These are phyloP conservation scores for Leptestheria dahalacensis DNA, from an alignment of 1,140 invertebrate species.

Conservation along the genomic window DNA sequence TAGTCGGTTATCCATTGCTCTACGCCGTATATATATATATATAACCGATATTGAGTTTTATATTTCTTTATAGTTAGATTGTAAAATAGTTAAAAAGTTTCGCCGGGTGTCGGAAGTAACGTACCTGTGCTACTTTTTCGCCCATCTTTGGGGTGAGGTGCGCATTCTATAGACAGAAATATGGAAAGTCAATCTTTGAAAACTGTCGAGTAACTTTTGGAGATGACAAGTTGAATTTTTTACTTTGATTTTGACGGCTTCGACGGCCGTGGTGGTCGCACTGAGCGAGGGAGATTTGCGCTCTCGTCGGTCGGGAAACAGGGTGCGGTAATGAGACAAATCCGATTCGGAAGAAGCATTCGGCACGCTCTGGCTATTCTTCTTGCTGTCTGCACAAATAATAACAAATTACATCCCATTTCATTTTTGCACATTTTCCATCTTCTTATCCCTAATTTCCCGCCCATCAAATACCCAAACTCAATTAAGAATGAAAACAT, in stretches of 20 bases:
- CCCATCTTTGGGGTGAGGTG: slow-evolving; percentile 53
- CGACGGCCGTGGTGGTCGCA: slow-evolving; percentile 29
- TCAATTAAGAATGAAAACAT: too few relatives aligned
- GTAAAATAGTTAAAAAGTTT: not conserved
- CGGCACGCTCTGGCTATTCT: slow-evolving; percentile 38
- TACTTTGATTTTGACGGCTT: slow-evolving; percentile 22
- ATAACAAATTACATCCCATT: not conserved
- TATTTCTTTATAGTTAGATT: not conserved
- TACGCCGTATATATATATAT: too few relatives aligned
- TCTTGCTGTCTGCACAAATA: slow-evolving; percentile 28
- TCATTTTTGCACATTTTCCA: too few relatives aligned
- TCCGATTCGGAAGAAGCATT: slow-evolving; percentile 65
- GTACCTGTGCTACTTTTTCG: slow-evolving; percentile 68
- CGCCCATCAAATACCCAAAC: not conserved
- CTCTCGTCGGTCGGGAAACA: slow-evolving; percentile 35
- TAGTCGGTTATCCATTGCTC: not conserved
- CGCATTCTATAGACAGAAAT: slow-evolving; percentile 44
- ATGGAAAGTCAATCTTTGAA: slow-evolving; percentile 13
- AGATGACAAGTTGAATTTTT: not conserved
- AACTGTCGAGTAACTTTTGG: not conserved
- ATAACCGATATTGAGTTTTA: not conserved
- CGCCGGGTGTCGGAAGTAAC: slow-evolving; percentile 19
- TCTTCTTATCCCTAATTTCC: too few relatives aligned
- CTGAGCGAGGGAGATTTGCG: slow-evolving; percentile 47
- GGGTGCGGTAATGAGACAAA: slow-evolving; percentile 46